These are phyloP conservation scores for Perdita meconis DNA, from an alignment of 2,888 invertebrate species.

Conservation along the genomic window DNA sequence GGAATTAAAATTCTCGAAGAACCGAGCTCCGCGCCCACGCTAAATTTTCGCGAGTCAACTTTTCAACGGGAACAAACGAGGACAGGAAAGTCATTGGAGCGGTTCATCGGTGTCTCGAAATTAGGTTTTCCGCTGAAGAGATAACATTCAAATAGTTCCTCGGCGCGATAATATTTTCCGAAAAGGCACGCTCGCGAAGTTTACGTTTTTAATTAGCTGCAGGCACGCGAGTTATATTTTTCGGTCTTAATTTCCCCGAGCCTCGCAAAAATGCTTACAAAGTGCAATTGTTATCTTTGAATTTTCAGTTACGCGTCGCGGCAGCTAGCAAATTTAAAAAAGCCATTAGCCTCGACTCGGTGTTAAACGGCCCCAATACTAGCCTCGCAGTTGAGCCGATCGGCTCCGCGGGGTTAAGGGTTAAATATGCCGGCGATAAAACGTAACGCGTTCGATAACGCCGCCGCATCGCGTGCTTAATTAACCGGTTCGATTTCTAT, in stretches of 20 bases:
- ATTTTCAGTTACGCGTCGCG: slow-evolving; percentile 29
- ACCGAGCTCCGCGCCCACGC: neutral
- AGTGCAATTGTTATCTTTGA: slow-evolving; percentile 19
- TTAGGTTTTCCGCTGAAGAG: neutral
- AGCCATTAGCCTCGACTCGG: slow-evolving; percentile 24
- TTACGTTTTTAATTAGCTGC: slow-evolving; percentile 5
- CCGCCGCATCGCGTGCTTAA: slow-evolving; percentile 9
- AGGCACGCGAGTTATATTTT: neutral
- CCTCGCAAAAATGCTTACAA: slow-evolving; percentile 15
- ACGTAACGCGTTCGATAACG: slow-evolving; percentile 33
- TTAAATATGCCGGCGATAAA: slow-evolving; percentile 43
- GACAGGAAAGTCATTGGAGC: neutral
- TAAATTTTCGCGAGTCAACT: neutral
- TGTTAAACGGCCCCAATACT: slow-evolving; percentile 26
- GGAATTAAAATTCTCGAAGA: neutral
- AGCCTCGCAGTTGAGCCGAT: slow-evolving; percentile 19
- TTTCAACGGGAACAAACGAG: neutral
- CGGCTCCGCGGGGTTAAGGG: slow-evolving; percentile 33
- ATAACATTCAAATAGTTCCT: neutral
- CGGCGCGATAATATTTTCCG: neutral
- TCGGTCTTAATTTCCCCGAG: slow-evolving; percentile 1
- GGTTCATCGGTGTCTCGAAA: neutral
- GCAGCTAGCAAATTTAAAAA: slow-evolving; percentile 23
- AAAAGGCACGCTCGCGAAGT: neutral
- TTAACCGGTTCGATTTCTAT: slow-evolving; percentile 17